Base-by-base conservation (phyloP, 2,797 vertebrate species). In the Rhinophrynus dorsalis region DNA sequence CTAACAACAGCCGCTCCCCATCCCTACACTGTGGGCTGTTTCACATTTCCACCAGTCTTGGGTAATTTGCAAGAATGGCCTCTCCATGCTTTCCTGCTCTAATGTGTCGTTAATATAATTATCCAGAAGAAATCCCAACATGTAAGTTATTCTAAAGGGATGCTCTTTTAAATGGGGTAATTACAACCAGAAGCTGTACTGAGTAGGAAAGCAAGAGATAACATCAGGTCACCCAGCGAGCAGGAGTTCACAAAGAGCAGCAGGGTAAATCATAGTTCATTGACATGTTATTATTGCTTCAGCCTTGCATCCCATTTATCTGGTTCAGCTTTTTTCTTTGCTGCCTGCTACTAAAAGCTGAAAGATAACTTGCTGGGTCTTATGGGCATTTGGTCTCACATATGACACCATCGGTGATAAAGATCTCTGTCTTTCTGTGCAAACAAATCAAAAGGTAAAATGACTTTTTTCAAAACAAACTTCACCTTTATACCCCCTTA, bases 191-290 rank as follows among this genome's bases (percentile, higher is more conserved):
- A 85, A 85, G 83, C 80, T 63, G 72, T 71, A 67, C 67, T 67
- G 74, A 82, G 82, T 84, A 80, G 79, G 82, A 84, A 87, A 80
- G 79, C 78, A 67, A 78, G 75, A 83, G 85, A 86, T 86, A 87
- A 79, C 77, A 86, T 87, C 85, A 81, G 85, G 84, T 87, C 85
- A 84, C 71, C 67, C 63, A 78, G 81, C 76, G 75, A 78, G 72
- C 77, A 76, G 77, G 75, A 84, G 84, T 84, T 84, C 83, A 84
- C 63, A 33, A 55, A 74, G 80, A 83, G 75, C 66, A 67, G 44
- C 70, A 62, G 56, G 75, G 76, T 79, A 77, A 80, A 77, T 80
- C 77, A 79, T 74, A 75, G 70, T 64, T 68, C 72, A 68, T 70
- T 71, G 68, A 81, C 75, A 73, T 76, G 76, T 76, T 78, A 79